Evolutionary conservation across 2,797 vertebrate species (phyloP), one percentile per base, ranked within the genome.

Genomic region (Pipistrellus nathusii): DNA sequence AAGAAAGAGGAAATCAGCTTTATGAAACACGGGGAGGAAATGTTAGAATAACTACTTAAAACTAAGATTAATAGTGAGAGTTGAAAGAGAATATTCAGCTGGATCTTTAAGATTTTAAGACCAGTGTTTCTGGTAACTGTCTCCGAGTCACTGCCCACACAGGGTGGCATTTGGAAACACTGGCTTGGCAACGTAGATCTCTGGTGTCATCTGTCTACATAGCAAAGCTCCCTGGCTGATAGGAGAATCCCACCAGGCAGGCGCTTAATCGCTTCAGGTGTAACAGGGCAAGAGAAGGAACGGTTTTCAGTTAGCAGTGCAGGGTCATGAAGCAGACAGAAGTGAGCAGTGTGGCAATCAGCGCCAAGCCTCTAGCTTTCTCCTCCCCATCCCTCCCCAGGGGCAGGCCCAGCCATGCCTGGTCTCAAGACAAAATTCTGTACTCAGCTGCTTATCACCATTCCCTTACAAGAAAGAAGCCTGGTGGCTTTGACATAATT

Each of bases 1-100:
- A 98, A 97, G 95, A 98, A 90, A 98, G 97, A 98, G 98, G 97
- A 98, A 96, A 75, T 98, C 98, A 98, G 97, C 94, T 98, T 98
- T 96, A 97, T 97, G 86, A 86, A 95, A 93, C 27, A 84, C 0
- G 57, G 85, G 62, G 41, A 92, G 69, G 83, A 97, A 97, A 97
- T 84, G 97, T 92, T 95, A 97, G 97, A 96, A 71, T 51, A 97
- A 96, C 71, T 59, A 98, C 41, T 97, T 97, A 97, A 97, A 97
- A 96, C 93, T 90, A 69, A 96, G 97, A 93, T 96, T 96, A 96
- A 97, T 32, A 97, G 97, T 91, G 98, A 97, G 94, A 98, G 98
- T 80, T 94, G 92, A 77, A 96, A 93, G 88, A 75, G 68, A 81
- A 38, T n/a, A 48, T 59, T 53, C 35, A 30, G 62, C 57, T 83